These are phyloP conservation scores for Agrochola lota DNA, from an alignment of 2,888 invertebrate species.

Conservation along the genomic window DNA sequence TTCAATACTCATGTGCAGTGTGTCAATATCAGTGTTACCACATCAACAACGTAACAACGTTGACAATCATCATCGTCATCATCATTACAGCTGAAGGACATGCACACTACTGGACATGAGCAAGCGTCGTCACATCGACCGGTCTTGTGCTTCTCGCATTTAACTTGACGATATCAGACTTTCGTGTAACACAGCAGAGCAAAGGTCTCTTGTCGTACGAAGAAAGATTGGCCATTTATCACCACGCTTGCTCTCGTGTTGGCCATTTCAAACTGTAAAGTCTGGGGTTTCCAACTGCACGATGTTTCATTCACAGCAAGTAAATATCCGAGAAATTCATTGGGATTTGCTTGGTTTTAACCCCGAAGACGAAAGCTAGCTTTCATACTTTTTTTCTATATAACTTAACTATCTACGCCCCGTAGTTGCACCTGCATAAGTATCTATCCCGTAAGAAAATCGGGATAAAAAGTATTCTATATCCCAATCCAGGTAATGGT, in stretches of 20 bases:
- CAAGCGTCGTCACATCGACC: not conserved
- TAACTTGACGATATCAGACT: not conserved
- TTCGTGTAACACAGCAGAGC: not conserved
- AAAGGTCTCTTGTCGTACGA: not conserved
- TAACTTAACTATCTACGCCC: too few species aligned
- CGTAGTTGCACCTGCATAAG: too few species aligned
- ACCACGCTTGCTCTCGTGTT: not conserved
- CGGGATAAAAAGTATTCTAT: too few species aligned
- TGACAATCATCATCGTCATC: not conserved
- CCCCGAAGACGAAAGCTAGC: not conserved
- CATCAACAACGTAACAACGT: not conserved
- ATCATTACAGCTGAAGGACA: not conserved
- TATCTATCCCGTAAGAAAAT: too few species aligned
- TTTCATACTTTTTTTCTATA: not conserved
- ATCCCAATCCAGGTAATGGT: too few species aligned
- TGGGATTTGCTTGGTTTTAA: not conserved
- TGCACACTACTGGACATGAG: not conserved
- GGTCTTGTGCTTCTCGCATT: not conserved
- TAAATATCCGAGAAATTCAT: not conserved
- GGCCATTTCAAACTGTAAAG: not conserved
- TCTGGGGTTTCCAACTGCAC: not conserved
- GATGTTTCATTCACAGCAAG: not conserved
- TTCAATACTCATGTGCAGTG: not conserved
- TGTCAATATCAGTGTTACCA: not conserved
- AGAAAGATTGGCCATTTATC: not conserved